These are phyloP conservation scores for Heliconius hewitsoni DNA, from an alignment of 1,140 invertebrate species.

Conservation along the genomic window DNA sequence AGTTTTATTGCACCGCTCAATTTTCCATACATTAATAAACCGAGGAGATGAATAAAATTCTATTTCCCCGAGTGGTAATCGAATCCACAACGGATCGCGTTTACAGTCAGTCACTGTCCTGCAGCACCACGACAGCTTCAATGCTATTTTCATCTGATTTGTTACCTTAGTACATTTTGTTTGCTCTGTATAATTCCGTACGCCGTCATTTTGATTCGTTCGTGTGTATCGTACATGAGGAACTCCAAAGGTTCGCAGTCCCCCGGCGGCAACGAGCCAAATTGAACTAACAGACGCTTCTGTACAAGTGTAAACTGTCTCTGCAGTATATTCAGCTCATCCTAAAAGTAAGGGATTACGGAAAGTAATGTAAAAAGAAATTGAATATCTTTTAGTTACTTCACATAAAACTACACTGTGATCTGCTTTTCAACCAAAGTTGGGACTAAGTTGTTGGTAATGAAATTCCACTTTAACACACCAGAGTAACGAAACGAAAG, in stretches of 20 bases:
- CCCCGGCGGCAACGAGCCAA: constrained; percentile 88
- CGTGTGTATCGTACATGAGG: constrained; percentile 87
- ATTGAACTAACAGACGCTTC: constrained; percentile 87
- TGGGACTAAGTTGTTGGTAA: too few relatives aligned
- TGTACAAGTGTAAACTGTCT: constrained; percentile 88
- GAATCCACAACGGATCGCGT: too few relatives aligned
- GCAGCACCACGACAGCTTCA: too few relatives aligned
- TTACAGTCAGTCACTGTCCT: too few relatives aligned
- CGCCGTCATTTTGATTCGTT: constrained; percentile 82
- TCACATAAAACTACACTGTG: background rate
- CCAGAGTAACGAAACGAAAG: too few relatives aligned
- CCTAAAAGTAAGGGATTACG: constrained; percentile 64
- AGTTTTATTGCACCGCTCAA: too few relatives aligned
- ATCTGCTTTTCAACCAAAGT: too few relatives aligned
- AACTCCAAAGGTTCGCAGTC: constrained; percentile 87
- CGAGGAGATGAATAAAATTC: too few relatives aligned
- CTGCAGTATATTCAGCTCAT: constrained; percentile 83
- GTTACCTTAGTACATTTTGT: constrained; percentile 55
- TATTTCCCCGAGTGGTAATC: too few relatives aligned
- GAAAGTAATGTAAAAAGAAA: background rate
- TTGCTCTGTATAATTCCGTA: constrained; percentile 70
- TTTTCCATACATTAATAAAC: too few relatives aligned
- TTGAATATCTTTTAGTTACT: background rate
- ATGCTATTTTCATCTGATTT: too few relatives aligned
- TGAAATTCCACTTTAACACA: too few relatives aligned